Percentiles rank a stretch among this genome's conserved stretches.
Conservation (phyloP, 1,140 invertebrate species). For the Drosophila saltans region DNA sequence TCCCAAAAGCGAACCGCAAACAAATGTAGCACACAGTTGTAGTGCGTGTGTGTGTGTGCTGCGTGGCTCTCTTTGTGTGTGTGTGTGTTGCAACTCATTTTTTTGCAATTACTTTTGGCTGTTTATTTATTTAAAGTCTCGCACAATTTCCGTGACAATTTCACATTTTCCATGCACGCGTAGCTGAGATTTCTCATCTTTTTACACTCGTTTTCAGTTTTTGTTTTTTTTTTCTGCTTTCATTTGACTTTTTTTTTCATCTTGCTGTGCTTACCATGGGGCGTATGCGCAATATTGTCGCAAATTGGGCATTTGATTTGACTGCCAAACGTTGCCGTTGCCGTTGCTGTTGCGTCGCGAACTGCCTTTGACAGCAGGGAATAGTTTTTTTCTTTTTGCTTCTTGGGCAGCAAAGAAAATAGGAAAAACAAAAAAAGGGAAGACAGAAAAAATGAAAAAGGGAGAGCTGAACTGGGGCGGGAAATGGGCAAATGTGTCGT, state of each 20-base stretch:
- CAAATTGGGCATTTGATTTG: constrained; percentile 81
- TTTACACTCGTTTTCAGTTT: constrained; percentile 10
- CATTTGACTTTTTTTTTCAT: constrained; percentile 5
- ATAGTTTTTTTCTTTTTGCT: constrained; percentile 34
- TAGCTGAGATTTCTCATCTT: not conserved
- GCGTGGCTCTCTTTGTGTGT: constrained; percentile 7
- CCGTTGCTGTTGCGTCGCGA: constrained; percentile 32
- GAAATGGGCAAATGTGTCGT: not conserved
- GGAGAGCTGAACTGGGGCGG: not conserved
- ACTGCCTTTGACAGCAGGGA: constrained; percentile 65
- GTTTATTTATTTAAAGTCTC: constrained; percentile 38
- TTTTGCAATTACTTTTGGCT: constrained; percentile 54
- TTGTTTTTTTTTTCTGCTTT: constrained; percentile 15
- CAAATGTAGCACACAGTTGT: constrained; percentile 13
- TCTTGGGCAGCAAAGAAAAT: constrained; percentile 15
- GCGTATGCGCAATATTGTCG: constrained; percentile 71
- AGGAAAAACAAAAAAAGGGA: constrained; percentile 27
- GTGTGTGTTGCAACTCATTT: constrained; percentile 11
- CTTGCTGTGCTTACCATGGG: constrained; percentile 21
- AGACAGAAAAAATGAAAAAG: constrained; percentile 33
- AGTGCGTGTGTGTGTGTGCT: not conserved
- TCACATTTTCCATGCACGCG: constrained; percentile 5
- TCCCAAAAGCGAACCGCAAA: constrained; percentile 18
- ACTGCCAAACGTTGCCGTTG: constrained; percentile 52
- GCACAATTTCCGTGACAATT: constrained; percentile 25